A percentile compares a stretch with the other conserved stretches of the same genome.
These are phyloP conservation scores for Caenorhabditis sp. DNA, from an alignment of 2,888 invertebrate genomes.

Conservation along the genomic window DNA sequence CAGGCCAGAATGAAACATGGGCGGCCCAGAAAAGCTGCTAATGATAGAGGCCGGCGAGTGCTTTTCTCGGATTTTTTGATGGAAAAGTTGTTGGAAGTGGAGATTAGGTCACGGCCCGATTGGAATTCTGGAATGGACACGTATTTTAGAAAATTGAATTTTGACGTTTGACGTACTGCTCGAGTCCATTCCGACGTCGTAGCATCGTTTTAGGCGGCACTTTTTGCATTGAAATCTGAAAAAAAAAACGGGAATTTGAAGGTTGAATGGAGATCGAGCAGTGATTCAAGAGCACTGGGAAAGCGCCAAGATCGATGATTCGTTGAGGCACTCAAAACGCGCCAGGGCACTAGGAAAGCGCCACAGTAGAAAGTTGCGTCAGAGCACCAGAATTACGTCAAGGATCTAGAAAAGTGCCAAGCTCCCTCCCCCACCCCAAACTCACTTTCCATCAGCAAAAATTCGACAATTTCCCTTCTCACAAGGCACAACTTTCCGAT, in stretches of 20 bases:
- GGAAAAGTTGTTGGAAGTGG: not conserved
- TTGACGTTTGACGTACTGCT: conserved; percentile 37
- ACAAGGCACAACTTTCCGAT: conserved; percentile 20
- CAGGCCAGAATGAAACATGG: conserved; percentile 23
- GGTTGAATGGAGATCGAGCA: no score
- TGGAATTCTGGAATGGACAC: conserved; percentile 31
- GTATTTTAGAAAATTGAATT: no score
- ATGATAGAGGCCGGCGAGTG: not conserved
- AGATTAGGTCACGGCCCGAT: conserved; percentile 31
- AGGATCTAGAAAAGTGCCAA: no score
- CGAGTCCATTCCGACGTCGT: conserved; percentile 37
- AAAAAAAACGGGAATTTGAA: no score
- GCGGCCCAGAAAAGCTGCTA: conserved; percentile 32
- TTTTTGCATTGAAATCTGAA: conserved; percentile 37
- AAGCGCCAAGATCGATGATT: no score
- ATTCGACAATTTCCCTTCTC: conserved; percentile 9
- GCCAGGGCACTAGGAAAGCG: no score
- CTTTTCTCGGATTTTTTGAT: not conserved
- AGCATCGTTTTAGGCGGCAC: conserved; percentile 39
- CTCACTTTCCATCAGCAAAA: conserved; percentile 23
- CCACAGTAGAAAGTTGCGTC: no score
- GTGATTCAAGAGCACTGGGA: no score
- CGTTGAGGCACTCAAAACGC: no score
- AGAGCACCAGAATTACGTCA: no score
- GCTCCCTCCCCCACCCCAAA: no score